These are phyloP conservation scores for Nothoprocta pentlandii DNA, from an alignment of 2,113 vertebrate species.

Conservation along the genomic window DNA sequence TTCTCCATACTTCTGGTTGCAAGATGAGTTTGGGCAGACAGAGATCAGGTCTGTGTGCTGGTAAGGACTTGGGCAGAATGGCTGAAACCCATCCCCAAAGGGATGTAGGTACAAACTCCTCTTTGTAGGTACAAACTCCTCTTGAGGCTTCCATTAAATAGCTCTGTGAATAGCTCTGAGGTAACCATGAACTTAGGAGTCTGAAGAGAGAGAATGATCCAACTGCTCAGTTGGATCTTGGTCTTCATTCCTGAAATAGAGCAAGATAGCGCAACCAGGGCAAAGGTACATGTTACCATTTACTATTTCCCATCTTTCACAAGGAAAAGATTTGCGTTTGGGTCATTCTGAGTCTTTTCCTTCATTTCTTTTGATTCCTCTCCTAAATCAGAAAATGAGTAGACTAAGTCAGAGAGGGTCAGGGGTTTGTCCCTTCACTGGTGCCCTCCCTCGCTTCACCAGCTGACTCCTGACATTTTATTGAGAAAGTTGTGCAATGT, in stretches of 20 bases:
- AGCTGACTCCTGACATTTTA: constrained; percentile 32
- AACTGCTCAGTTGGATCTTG: neutral
- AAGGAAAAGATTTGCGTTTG: neutral
- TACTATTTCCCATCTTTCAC: neutral
- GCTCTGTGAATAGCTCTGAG: neutral
- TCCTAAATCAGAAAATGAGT: neutral
- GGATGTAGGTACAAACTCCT: neutral
- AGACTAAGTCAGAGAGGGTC: neutral
- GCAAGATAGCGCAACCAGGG: neutral
- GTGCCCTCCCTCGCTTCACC: neutral
- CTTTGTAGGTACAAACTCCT: neutral
- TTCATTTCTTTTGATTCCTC: neutral
- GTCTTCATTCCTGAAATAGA: neutral
- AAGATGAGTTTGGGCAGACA: neutral
- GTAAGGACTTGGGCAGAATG: neutral
- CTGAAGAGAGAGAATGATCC: neutral
- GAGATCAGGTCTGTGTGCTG: neutral
- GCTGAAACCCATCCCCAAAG: neutral
- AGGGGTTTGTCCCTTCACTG: constrained; percentile 14
- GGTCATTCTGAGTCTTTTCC: neutral
- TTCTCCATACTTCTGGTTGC: neutral
- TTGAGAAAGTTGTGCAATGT: constrained; percentile 1
- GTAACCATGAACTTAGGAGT: neutral
- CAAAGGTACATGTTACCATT: neutral
- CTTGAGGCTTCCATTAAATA: neutral